These are phyloP conservation scores for Drosophila teissieri DNA, from an alignment of 1,140 invertebrate species.

Conservation along the genomic window DNA sequence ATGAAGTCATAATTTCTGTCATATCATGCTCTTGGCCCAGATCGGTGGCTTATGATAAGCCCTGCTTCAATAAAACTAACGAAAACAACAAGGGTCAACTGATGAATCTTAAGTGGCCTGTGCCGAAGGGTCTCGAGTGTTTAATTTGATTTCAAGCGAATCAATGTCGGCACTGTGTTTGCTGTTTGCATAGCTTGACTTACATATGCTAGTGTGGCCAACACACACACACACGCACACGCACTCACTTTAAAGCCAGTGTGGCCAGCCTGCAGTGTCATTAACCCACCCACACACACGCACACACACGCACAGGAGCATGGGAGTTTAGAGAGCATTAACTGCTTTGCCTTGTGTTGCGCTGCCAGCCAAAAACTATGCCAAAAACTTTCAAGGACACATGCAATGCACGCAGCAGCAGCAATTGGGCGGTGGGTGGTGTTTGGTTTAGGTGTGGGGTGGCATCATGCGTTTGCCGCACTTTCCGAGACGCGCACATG, in stretches of 20 bases:
- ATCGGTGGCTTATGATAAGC: conserved; percentile 69
- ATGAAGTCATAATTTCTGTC: conserved; percentile 81
- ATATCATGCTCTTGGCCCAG: conserved; percentile 61
- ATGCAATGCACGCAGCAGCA: conserved; percentile 48
- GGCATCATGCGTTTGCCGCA: conserved; percentile 62
- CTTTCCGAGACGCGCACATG: conserved; percentile 55
- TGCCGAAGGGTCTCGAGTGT: conserved; percentile 56
- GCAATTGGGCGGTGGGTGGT: neutral
- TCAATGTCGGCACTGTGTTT: no score
- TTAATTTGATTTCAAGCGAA: conserved; percentile 59
- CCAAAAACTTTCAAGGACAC: conserved; percentile 84
- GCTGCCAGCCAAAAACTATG: conserved; percentile 73
- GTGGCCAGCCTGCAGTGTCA: conserved; percentile 49
- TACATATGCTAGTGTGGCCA: conserved; percentile 10
- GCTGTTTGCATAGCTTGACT: conserved; percentile 24
- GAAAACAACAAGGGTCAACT: conserved; percentile 25
- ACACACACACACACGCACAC: no score
- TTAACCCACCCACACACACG: conserved; percentile 59
- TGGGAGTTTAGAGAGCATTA: conserved; percentile 50
- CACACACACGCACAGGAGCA: neutral
- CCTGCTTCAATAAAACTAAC: conserved; percentile 26
- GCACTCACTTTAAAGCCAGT: conserved; percentile 1
- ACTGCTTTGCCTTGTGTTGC: conserved; percentile 39
- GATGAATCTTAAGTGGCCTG: conserved; percentile 49
- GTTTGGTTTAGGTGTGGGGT: neutral